Evolutionary conservation across 37 sponge, comb jelly and placozoan species (phyloP).

Genomic region (Mnemiopsis leidyi): DNA sequence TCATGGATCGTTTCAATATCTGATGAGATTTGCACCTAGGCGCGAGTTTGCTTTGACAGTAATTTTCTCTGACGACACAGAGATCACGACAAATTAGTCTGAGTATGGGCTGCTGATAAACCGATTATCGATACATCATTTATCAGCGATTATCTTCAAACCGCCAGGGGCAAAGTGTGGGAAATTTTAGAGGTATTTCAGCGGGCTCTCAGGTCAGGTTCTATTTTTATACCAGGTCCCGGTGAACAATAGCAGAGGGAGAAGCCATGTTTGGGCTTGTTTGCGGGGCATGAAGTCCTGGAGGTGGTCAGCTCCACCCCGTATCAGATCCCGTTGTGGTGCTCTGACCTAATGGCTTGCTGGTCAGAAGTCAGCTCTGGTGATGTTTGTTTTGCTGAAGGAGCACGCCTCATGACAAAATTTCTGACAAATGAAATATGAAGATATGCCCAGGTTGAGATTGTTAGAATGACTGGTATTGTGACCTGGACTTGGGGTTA

Average conservation of each 20-base stretch:
- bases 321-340: background rate
- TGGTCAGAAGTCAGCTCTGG: background rate
- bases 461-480: too few species aligned
- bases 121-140: background rate
- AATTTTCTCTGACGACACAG: background rate
- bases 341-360: too few species aligned
- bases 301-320: too few species aligned
- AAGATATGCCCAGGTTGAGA: background rate
- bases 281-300: background rate
- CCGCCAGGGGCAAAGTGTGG: background rate
- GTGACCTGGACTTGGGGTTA: too few species aligned
- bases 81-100: background rate
- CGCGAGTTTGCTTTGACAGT: background rate
- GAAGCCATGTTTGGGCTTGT: background rate
- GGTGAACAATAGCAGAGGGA: background rate
- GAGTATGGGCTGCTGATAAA: background rate
- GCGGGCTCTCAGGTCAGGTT: background rate
- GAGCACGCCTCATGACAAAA: background rate
- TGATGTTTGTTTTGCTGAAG: background rate
- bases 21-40: background rate
- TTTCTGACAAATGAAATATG: background rate
- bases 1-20: background rate
- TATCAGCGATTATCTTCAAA: background rate
- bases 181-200: background rate
- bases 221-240: background rate